Percentiles rank a stretch among this genome's conserved stretches.
Evolutionary conservation across 1,140 invertebrate genomes (phyloP).

Genomic region (Bombus cullumanus): DNA sequence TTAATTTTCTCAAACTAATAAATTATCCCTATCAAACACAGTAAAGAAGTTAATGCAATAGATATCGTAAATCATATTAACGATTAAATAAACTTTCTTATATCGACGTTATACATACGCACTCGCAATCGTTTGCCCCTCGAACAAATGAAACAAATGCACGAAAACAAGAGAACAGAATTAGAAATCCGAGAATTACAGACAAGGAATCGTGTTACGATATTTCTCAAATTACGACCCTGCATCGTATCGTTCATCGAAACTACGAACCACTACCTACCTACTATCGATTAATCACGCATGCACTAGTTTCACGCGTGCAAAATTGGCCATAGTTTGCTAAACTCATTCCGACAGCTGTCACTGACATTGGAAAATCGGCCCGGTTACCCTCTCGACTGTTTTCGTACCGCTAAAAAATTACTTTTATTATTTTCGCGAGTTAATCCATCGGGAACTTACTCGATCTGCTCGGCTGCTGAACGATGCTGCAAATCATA

Average conservation of each 20-base stretch:
- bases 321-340: not conserved
- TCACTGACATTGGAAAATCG: not conserved
- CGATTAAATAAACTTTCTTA: too few relatives aligned
- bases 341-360: constrained; percentile 5
- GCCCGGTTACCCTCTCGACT: too few relatives aligned
- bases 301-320: not conserved
- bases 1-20: too few relatives aligned
- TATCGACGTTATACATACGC: too few relatives aligned
- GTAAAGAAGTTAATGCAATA: too few relatives aligned
- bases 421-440: not conserved
- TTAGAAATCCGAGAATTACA: not conserved
- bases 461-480: not conserved
- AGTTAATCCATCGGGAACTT: not conserved
- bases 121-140: too few relatives aligned
- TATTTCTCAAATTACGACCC: not conserved
- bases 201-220: not conserved
- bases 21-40: too few relatives aligned
- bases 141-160: too few relatives aligned
- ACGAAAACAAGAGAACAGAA: not conserved
- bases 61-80: too few relatives aligned
- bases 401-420: not conserved
- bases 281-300: not conserved
- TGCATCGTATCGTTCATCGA: not conserved
- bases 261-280: too few relatives aligned
- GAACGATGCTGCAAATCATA: not conserved